A percentile compares a stretch with the other conserved stretches of the same genome.
phyloP scores from a whole-genome alignment of 2,113 vertebrate genomes.

The Chrysochloris asiatica region DNA sequence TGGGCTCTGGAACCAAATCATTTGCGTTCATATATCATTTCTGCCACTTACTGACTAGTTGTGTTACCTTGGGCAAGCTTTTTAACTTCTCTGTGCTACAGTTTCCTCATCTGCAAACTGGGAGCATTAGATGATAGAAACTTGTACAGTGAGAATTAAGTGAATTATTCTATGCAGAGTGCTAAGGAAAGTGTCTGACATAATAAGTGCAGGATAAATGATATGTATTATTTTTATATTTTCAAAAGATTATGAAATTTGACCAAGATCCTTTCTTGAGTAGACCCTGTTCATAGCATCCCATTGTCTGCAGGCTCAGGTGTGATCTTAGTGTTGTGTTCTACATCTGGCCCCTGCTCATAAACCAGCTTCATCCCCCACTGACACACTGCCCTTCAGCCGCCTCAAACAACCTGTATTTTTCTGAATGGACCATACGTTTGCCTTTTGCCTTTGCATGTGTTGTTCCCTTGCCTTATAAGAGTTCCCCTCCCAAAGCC shows the following conservation, averaged over 20 bases:
- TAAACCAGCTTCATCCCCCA: background rate
- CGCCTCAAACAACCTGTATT: background rate
- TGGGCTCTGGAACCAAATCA: slow-evolving; percentile 2
- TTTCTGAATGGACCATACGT: background rate
- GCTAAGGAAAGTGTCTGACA: background rate
- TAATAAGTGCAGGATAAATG: background rate
- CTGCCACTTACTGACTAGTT: background rate
- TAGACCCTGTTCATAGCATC: background rate
- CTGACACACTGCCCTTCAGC: background rate
- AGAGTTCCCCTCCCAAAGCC: background rate
- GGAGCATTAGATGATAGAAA: background rate
- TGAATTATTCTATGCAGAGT: background rate
- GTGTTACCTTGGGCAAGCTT: background rate
- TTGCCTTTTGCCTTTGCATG: background rate
- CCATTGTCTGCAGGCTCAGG: background rate
- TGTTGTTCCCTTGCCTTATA: background rate
- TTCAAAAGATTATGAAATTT: background rate
- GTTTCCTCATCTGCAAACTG: background rate
- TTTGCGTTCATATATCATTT: slow-evolving; percentile 22
- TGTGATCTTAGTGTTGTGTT: background rate
- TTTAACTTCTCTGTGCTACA: background rate
- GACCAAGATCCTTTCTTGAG: background rate
- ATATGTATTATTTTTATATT: background rate
- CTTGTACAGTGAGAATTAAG: background rate
- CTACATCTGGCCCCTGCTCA: background rate